Evolutionary conservation across 1,140 invertebrate genomes (phyloP).

Genomic region (Drosophila yakuba): DNA sequence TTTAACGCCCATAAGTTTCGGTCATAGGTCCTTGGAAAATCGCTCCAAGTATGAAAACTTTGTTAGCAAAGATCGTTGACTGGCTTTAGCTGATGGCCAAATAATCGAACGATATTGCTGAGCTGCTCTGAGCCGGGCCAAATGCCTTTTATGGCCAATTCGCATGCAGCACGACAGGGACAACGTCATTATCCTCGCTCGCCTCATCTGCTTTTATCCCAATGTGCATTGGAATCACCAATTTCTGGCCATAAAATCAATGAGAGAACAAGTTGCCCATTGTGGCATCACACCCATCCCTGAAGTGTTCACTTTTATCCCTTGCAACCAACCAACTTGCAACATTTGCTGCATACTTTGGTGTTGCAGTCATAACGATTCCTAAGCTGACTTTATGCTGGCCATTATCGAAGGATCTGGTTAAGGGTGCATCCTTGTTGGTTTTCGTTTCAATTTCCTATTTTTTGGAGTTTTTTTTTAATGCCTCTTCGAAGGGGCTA

Average conservation of each 20-base stretch:
- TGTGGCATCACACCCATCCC: not conserved
- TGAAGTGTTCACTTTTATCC: constrained; percentile 3
- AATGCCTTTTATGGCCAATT: constrained; percentile 79
- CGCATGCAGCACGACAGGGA: constrained; percentile 64
- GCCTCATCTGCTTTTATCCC: constrained; percentile 33
- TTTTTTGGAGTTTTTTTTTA: not conserved
- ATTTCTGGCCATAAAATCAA: constrained; percentile 79
- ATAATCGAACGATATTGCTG: constrained; percentile 74
- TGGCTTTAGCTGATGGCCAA: constrained; percentile 65
- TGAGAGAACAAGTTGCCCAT: constrained; percentile 75
- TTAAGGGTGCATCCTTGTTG: constrained; percentile 27
- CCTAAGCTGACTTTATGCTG: constrained; percentile 79
- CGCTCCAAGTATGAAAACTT: constrained; percentile 6
- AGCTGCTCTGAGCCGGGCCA: constrained; percentile 71
- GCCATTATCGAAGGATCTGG: constrained; percentile 55
- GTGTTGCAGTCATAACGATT: constrained; percentile 63
- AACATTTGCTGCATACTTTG: constrained; percentile 36
- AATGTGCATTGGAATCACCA: constrained; percentile 76
- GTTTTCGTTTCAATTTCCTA: constrained; percentile 1
- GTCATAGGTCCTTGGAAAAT: constrained; percentile 14
- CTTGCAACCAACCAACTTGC: constrained; percentile 17
- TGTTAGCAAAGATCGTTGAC: constrained; percentile 36
- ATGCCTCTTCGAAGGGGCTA: not conserved
- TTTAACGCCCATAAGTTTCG: not conserved
- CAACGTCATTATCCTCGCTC: constrained; percentile 37